Conservation (phyloP, 2,888 invertebrate species). For the Dasysyrphus albostriatus region DNA sequence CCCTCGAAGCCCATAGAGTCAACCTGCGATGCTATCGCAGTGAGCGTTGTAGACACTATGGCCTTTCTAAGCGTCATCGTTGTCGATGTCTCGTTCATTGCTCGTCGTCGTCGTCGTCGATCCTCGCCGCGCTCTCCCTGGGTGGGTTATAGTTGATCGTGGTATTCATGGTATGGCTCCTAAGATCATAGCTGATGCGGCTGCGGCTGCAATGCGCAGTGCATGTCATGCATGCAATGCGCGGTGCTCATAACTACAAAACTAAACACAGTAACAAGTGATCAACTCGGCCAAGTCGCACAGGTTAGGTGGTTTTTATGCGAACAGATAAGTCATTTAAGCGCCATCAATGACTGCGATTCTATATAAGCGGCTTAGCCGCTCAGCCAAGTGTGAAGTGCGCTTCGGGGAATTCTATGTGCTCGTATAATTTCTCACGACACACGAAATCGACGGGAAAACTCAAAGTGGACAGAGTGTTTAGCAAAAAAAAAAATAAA, state of each 20-base stretch:
- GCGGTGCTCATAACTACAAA: constrained; percentile 67
- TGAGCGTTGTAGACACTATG: constrained; percentile 60
- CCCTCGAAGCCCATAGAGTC: constrained; percentile 55
- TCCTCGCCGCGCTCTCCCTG: constrained; percentile 50
- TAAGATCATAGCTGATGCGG: constrained; percentile 53
- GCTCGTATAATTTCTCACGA: constrained; percentile 49
- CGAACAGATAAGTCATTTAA: constrained; percentile 75
- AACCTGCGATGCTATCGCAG: constrained; percentile 69
- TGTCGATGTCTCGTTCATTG: constrained; percentile 15
- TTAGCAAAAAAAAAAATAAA: not conserved
- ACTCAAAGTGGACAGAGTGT: constrained; percentile 42
- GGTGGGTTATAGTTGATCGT: constrained; percentile 61
- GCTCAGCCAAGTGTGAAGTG: constrained; percentile 69
- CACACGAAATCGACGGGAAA: constrained; percentile 23
- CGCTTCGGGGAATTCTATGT: constrained; percentile 53
- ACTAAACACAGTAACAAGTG: constrained; percentile 70
- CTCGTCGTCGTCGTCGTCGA: not conserved
- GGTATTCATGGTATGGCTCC: constrained; percentile 65
- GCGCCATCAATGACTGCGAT: constrained; percentile 72
- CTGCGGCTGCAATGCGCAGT: constrained; percentile 30
- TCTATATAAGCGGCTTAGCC: constrained; percentile 39
- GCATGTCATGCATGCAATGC: constrained; percentile 57
- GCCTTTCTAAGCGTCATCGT: constrained; percentile 40
- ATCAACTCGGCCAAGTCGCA: constrained; percentile 68
- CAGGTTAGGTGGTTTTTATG: constrained; percentile 73